A percentile compares a stretch with the other conserved stretches of the same genome.
Evolutionary conservation across 2,797 vertebrate genomes (phyloP).

Genomic region (Amazona ochrocephala): DNA sequence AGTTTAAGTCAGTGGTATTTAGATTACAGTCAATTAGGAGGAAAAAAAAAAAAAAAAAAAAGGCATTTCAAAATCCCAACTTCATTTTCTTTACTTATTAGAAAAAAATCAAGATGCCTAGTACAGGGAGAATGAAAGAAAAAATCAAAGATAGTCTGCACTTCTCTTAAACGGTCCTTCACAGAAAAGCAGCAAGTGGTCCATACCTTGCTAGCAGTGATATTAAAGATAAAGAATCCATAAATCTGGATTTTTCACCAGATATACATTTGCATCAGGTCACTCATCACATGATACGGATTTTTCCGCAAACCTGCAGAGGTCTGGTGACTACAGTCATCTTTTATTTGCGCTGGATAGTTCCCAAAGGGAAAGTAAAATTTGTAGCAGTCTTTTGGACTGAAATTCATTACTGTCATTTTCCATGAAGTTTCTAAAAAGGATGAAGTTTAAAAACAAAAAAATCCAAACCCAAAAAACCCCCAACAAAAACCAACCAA

Average conservation of each 20-base stretch:
- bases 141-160: not conserved
- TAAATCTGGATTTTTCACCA: not conserved
- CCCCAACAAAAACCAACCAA: not conserved
- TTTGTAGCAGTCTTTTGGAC: not conserved
- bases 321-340: accelerated
- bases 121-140: not conserved
- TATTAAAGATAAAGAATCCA: not conserved
- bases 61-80: not conserved
- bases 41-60: not conserved
- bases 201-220: not conserved
- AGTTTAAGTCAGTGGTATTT: not conserved
- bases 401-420: not conserved
- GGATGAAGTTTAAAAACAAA: not conserved
- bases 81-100: not conserved
- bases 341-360: not conserved
- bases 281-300: not conserved
- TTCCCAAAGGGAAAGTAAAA: not conserved
- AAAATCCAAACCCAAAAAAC: not conserved
- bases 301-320: not conserved
- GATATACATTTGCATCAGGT: not conserved
- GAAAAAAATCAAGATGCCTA: not conserved
- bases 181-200: not conserved
- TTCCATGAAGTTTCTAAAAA: not conserved
- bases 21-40: not conserved
- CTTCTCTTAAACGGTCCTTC: not conserved